Conservation (phyloP, 2,113 vertebrate species). For the Leptocoma aspasia region DNA sequence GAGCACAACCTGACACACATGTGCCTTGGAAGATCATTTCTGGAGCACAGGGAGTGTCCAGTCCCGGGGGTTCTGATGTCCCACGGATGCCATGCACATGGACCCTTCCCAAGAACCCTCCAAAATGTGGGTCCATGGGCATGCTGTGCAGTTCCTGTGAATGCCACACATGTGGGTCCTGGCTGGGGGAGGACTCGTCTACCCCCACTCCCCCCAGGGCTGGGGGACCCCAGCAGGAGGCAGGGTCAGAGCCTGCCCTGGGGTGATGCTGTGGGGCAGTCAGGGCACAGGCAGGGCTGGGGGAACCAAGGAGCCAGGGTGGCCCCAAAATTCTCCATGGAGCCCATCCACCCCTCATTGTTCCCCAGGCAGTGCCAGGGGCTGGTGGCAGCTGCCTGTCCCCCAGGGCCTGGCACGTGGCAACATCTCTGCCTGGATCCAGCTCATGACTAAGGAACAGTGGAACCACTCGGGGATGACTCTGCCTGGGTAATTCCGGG, state of each 20-base stretch:
- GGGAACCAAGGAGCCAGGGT: fast-evolving
- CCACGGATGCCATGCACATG: fast-evolving
- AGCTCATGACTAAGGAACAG: neutral
- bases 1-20: neutral
- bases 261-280: neutral
- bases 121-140: fast-evolving
- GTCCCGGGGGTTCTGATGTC: fast-evolving
- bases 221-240: neutral
- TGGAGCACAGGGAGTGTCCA: too few species aligned
- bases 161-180: fast-evolving
- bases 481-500: neutral
- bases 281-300: neutral
- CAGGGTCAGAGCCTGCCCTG: neutral
- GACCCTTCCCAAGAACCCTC: neutral
- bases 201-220: fast-evolving
- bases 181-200: fast-evolving
- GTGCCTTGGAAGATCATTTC: neutral
- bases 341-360: too few species aligned
- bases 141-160: too few species aligned
- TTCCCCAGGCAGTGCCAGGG: too few species aligned
- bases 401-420: neutral
- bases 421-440: neutral
- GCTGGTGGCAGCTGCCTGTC: neutral
- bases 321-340: fast-evolving
- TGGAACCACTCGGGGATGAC: neutral